phyloP scores from a whole-genome alignment of 2,113 vertebrate species.

The Heptranchias perlo region DNA sequence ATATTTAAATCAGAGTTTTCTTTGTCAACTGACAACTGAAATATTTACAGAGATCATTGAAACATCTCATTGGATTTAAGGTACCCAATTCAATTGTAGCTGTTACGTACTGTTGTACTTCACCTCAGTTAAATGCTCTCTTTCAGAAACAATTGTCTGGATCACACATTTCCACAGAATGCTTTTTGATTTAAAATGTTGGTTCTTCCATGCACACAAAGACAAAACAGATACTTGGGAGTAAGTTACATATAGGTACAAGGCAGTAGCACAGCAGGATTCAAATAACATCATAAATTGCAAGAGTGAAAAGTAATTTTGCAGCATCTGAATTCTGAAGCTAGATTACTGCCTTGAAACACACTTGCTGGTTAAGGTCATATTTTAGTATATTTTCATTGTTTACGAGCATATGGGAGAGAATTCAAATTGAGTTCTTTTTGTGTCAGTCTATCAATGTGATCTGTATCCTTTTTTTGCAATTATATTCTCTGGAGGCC shows the following conservation, averaged over 20 bases:
- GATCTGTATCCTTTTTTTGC: neutral
- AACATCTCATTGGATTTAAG: neutral
- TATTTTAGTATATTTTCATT: neutral
- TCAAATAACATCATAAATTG: neutral
- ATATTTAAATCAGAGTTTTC: neutral
- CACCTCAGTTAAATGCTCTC: neutral
- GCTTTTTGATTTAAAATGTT: too few relatives aligned
- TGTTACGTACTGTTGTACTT: neutral
- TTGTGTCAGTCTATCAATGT: neutral
- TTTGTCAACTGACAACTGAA: neutral
- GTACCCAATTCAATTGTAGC: neutral
- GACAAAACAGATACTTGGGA: neutral
- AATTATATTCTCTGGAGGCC: neutral
- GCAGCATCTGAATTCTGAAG: neutral
- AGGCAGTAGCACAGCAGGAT: too few relatives aligned
- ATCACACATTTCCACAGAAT: neutral
- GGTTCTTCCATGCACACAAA: neutral
- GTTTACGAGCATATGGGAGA: neutral
- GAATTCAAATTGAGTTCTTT: neutral
- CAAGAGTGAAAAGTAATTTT: neutral
- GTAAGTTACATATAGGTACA: neutral
- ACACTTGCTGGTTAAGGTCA: neutral
- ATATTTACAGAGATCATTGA: neutral
- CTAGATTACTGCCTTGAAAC: neutral
- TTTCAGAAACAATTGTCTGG: neutral